phyloP scores from a whole-genome alignment of 2,888 invertebrate genomes.

The Blomia tropicalis region DNA sequence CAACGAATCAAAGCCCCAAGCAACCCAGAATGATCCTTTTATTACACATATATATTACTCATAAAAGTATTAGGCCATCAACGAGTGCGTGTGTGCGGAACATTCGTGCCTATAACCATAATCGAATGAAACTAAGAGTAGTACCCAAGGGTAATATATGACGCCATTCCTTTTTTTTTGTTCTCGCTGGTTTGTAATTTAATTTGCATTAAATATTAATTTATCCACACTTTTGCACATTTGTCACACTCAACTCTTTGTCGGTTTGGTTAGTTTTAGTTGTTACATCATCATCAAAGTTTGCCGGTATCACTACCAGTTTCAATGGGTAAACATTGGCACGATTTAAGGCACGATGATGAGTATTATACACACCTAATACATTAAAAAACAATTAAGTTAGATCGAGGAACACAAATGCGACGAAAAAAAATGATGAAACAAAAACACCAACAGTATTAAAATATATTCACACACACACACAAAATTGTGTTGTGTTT shows the following conservation, averaged over 20 bases:
- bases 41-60: too few relatives aligned
- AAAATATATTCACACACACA: not conserved
- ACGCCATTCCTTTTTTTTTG: not conserved
- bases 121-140: not conserved
- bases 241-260: too few relatives aligned
- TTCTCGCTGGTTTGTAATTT: not conserved
- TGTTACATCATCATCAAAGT: not conserved
- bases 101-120: not conserved
- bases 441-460: not conserved
- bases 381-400: slow-evolving; percentile 4
- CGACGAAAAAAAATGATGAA: not conserved
- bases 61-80: too few relatives aligned
- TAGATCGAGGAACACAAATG: too few relatives aligned
- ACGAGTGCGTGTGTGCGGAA: not conserved
- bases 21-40: too few relatives aligned
- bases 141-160: not conserved
- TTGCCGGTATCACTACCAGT: not conserved
- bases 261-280: too few relatives aligned
- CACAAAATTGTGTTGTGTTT: too few relatives aligned
- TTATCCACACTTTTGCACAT: too few relatives aligned
- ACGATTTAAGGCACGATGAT: too few relatives aligned
- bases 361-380: too few relatives aligned
- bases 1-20: too few relatives aligned
- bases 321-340: not conserved
- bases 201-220: slow-evolving; percentile 14